Evolutionary conservation across 2,888 invertebrate species (phyloP).

Genomic region (Harpagoxenus sublaevis): DNA sequence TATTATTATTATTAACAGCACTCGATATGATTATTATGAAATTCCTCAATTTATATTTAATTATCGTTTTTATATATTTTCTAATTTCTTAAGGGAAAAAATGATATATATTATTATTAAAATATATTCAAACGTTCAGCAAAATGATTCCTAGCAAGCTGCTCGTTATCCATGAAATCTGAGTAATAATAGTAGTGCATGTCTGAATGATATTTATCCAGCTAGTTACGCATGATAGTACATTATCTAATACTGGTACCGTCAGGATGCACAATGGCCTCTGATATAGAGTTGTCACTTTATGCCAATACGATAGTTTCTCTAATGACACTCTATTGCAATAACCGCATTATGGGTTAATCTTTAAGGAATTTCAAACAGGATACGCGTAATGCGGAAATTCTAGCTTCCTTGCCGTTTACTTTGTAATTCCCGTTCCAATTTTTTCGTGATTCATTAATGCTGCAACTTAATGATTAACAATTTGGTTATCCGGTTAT

Average conservation of each 20-base stretch:
- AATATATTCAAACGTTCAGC: not conserved
- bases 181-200: not conserved
- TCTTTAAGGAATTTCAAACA: conserved; percentile 38
- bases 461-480: not conserved
- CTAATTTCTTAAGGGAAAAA: not conserved
- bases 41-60: not conserved
- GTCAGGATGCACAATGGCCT: conserved; percentile 28
- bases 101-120: not conserved
- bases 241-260: conserved; percentile 45
- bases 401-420: conserved; percentile 1
- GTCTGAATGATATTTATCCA: conserved; percentile 23
- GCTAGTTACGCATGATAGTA: conserved; percentile 32
- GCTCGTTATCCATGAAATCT: not conserved
- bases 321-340: conserved; percentile 27
- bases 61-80: not conserved
- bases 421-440: not conserved
- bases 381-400: conserved; percentile 17
- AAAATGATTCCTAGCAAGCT: not conserved
- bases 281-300: conserved; percentile 35
- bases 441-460: not conserved
- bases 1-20: conserved; percentile 6
- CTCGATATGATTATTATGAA: not conserved
- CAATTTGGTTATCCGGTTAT: not conserved
- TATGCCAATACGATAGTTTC: conserved; percentile 43
- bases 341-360: not conserved